Evolutionary conservation across 1,140 invertebrate genomes (phyloP).

Genomic region (Dreissena rostriformis): DNA sequence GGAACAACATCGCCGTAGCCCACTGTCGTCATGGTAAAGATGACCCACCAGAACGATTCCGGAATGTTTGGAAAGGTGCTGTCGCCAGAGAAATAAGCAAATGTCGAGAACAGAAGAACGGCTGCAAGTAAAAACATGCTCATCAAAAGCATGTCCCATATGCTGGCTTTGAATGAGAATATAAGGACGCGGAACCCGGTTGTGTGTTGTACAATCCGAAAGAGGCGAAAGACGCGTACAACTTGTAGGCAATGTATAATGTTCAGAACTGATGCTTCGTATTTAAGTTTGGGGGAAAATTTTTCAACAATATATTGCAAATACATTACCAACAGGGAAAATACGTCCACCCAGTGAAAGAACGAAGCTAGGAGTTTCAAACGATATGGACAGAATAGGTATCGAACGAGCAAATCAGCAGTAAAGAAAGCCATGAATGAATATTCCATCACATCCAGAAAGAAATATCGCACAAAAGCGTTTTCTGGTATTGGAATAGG

Average conservation of each 20-base stretch:
- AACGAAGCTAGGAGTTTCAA: slow-evolving; percentile 15
- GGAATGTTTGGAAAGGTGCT: slow-evolving; percentile 88
- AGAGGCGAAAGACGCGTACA: slow-evolving; percentile 67
- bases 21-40: slow-evolving; percentile 99
- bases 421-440: slow-evolving; percentile 26
- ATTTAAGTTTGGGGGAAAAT: slow-evolving; percentile 33
- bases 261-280: slow-evolving; percentile 42
- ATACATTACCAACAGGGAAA: slow-evolving; percentile 43
- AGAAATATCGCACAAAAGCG: slow-evolving; percentile 9
- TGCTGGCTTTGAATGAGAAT: slow-evolving; percentile 86
- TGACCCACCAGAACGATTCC: slow-evolving; percentile 97
- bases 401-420: slow-evolving; percentile 1
- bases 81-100: slow-evolving; percentile 65
- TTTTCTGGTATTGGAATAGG: slow-evolving; percentile 14
- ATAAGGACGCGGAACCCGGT: slow-evolving; percentile 98
- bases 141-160: slow-evolving; percentile 62
- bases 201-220: slow-evolving; percentile 86
- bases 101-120: slow-evolving; percentile 64
- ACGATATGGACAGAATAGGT: slow-evolving; percentile 15
- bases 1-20: slow-evolving; percentile 88
- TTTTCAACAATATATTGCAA: slow-evolving; percentile 23
- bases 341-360: slow-evolving; percentile 43
- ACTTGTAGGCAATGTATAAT: slow-evolving; percentile 61
- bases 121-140: slow-evolving; percentile 64
- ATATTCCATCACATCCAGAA: slow-evolving; percentile 35